Percentiles rank a stretch among this genome's conserved stretches.
Conservation (phyloP, 2,888 invertebrate species). For the Heliconius erato region DNA sequence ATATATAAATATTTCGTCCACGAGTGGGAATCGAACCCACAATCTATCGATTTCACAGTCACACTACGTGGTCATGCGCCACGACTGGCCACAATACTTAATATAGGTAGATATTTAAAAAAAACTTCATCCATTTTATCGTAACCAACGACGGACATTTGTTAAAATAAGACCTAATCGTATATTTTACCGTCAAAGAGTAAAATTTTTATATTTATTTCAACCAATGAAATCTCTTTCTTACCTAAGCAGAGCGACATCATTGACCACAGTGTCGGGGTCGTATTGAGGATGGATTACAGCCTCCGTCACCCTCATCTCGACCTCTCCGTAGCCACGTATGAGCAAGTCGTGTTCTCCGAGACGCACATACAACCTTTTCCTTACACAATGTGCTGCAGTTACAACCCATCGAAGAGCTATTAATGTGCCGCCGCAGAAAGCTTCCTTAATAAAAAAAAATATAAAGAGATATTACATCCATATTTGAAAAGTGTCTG, state of each 20-base stretch:
- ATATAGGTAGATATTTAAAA: too few relatives aligned
- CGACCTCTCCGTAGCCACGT: constrained; percentile 91
- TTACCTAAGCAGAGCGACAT: constrained; percentile 93
- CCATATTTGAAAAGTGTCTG: not conserved
- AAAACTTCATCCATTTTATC: not conserved
- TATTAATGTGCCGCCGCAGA: constrained; percentile 95
- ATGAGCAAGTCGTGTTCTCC: constrained; percentile 94
- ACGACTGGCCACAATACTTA: too few relatives aligned
- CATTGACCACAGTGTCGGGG: constrained; percentile 95
- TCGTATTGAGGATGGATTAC: constrained; percentile 95
- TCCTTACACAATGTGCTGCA: constrained; percentile 94
- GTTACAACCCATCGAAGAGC: constrained; percentile 94
- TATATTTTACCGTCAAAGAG: not conserved
- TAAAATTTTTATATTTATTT: not conserved
- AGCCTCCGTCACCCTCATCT: constrained; percentile 90
- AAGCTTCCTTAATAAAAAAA: constrained; percentile 88
- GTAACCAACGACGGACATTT: not conserved
- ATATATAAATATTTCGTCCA: too few relatives aligned
- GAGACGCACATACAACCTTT: constrained; percentile 91
- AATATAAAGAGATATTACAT: not conserved
- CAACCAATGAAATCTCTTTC: constrained; percentile 26
- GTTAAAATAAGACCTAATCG: not conserved
- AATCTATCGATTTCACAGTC: too few relatives aligned
- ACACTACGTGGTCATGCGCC: too few relatives aligned
- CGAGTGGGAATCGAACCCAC: too few relatives aligned